phyloP scores from a whole-genome alignment of 2,113 vertebrate genomes.

The Xiphias gladius region DNA sequence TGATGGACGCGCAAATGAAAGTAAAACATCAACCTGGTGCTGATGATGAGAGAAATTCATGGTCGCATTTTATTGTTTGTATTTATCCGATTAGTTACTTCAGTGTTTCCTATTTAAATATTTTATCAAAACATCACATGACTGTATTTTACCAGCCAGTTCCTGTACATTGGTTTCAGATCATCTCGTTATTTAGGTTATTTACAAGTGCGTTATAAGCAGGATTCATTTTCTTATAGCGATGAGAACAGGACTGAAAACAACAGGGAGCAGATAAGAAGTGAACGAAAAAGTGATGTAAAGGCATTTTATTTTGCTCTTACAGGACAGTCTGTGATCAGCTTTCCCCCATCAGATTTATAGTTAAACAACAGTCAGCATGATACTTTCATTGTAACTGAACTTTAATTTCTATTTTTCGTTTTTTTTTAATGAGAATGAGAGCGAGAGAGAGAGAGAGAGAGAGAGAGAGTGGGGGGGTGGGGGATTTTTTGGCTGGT shows the following conservation, averaged over 20 bases:
- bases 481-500: background rate
- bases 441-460: background rate
- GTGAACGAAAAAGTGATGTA: background rate
- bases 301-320: background rate
- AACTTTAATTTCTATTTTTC: background rate
- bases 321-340: background rate
- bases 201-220: background rate
- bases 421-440: background rate
- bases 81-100: background rate
- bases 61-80: background rate
- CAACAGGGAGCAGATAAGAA: background rate
- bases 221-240: background rate
- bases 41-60: background rate
- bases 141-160: background rate
- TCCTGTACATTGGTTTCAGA: background rate
- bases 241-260: background rate
- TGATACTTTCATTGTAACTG: background rate
- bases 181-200: background rate
- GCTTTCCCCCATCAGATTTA: background rate
- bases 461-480: too few species aligned
- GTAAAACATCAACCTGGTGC: constrained; percentile 39
- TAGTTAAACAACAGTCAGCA: background rate
- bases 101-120: background rate
- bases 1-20: constrained; percentile 23
- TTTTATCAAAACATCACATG: background rate